These are phyloP conservation scores for Hylomyscus alleni DNA, from an alignment of 2,797 vertebrate genomes.

Conservation along the genomic window DNA sequence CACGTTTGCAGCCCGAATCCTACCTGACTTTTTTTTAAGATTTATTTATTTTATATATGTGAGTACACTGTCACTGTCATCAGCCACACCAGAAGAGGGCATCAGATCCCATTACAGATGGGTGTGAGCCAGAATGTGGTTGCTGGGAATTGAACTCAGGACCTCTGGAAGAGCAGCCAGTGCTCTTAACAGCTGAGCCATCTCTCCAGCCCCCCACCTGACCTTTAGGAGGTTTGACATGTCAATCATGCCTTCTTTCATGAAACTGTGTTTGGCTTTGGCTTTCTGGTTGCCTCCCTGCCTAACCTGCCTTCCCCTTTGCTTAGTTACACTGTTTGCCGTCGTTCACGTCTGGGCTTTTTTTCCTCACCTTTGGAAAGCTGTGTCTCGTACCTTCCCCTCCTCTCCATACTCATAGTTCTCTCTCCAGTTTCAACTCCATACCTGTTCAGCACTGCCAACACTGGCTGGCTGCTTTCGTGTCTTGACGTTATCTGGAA, in stretches of 20 bases:
- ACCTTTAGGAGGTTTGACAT: background rate
- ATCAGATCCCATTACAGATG: too few relatives aligned
- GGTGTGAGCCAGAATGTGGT: too few relatives aligned
- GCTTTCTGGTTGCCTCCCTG: background rate
- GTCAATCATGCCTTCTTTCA: background rate
- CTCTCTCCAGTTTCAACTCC: background rate
- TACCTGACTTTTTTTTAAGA: slow-evolving; percentile 60
- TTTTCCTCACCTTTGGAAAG: background rate
- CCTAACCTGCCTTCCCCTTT: too few relatives aligned
- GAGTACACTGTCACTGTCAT: too few relatives aligned
- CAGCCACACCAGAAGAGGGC: too few relatives aligned
- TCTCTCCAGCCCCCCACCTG: too few relatives aligned
- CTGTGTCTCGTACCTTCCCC: background rate
- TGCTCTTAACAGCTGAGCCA: too few relatives aligned
- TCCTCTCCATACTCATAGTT: background rate
- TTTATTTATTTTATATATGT: too few relatives aligned
- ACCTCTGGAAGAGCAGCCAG: too few relatives aligned
- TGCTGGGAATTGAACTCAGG: too few relatives aligned
- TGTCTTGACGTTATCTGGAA: background rate
- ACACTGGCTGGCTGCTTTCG: background rate
- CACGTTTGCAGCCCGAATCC: background rate
- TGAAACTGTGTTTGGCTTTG: background rate
- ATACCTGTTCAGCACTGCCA: background rate
- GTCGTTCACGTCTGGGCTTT: background rate
- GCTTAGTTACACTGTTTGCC: background rate